Evolutionary conservation across 2,888 invertebrate species (phyloP).

Genomic region (Mesodorylaimus sp.): DNA sequence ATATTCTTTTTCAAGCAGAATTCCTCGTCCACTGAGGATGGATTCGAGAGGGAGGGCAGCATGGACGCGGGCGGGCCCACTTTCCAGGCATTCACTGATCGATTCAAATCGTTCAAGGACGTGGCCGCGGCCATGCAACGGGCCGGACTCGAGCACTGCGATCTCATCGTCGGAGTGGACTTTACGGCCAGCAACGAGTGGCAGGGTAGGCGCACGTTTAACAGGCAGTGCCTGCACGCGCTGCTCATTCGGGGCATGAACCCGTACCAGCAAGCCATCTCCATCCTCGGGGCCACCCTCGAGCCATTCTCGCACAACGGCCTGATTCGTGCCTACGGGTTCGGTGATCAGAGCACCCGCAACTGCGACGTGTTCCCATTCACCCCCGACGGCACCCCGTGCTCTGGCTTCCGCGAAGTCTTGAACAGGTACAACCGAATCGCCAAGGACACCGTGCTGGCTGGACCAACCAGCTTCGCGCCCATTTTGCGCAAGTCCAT

Average conservation of each 20-base stretch:
- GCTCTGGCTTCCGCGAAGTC: slow-evolving; percentile 22
- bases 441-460: slow-evolving; percentile 27
- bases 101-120: slow-evolving; percentile 20
- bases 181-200: slow-evolving; percentile 37
- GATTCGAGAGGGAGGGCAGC: not conserved
- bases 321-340: slow-evolving; percentile 32
- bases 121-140: slow-evolving; percentile 29
- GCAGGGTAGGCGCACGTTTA: slow-evolving; percentile 33
- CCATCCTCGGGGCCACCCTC: slow-evolving; percentile 30
- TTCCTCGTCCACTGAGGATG: no score
- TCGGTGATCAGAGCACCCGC: slow-evolving; percentile 30
- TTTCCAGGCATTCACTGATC: slow-evolving; percentile 16
- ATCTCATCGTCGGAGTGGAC: slow-evolving; percentile 29
- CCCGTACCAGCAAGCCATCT: slow-evolving; percentile 33
- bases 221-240: slow-evolving; percentile 23
- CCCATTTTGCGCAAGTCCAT: slow-evolving; percentile 32
- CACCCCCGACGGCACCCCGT: slow-evolving; percentile 20
- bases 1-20: no score
- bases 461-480: slow-evolving; percentile 35
- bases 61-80: not conserved
- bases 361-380: slow-evolving; percentile 29
- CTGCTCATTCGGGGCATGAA: slow-evolving; percentile 24
- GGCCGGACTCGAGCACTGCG: slow-evolving; percentile 30
- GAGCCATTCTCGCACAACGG: slow-evolving; percentile 31
- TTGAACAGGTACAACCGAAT: slow-evolving; percentile 25